Conservation (phyloP, 2,797 vertebrate species). For the Myripristis murdjan region DNA sequence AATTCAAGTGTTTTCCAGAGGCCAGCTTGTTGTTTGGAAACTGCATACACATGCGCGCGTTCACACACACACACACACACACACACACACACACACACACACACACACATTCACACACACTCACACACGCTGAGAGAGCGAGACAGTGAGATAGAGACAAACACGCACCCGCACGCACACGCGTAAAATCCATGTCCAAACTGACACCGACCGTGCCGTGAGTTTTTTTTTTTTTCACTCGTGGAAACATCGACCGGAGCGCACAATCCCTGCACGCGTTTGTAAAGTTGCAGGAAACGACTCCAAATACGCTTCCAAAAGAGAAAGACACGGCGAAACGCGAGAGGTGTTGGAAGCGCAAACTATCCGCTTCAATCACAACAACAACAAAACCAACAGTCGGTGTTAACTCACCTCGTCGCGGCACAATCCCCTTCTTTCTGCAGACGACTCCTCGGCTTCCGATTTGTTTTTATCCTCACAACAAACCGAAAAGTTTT, state of each 20-base stretch:
- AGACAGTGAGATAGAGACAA: background rate
- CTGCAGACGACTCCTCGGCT: conserved; percentile 59
- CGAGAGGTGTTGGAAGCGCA: conserved; percentile 34
- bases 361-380: conserved; percentile 58
- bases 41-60: conserved; percentile 6
- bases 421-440: conserved; percentile 63
- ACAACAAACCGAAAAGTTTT: conserved; percentile 80
- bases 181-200: conserved; percentile 49
- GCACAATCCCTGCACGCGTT: conserved; percentile 14
- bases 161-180: conserved; percentile 19
- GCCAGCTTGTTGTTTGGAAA: conserved; percentile 48
- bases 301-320: conserved; percentile 17
- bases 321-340: conserved; percentile 23
- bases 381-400: conserved; percentile 60
- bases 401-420: conserved; percentile 69
- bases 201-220: conserved; percentile 21
- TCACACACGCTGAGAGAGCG: background rate
- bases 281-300: conserved; percentile 60
- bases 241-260: conserved; percentile 28
- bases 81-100: conserved; percentile 2
- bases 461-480: conserved; percentile 77
- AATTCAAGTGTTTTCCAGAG: conserved; percentile 52
- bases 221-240: conserved; percentile 37
- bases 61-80: conserved; percentile 21
- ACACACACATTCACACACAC: conserved; percentile 8